Conservation (phyloP, 1,140 invertebrate genomes). For the Spodoptera frugiperda region DNA sequence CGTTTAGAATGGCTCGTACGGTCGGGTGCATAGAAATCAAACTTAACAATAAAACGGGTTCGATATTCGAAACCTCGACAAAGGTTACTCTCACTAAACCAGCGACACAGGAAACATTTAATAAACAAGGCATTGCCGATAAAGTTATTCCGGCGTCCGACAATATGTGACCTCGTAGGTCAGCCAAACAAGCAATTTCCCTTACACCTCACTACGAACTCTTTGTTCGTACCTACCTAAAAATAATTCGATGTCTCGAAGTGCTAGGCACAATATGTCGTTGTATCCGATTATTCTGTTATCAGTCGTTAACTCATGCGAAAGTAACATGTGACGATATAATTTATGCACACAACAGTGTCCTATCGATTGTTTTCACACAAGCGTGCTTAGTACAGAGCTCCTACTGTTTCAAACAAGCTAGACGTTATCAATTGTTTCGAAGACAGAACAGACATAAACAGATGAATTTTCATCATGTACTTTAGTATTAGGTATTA, state of each 20-base stretch:
- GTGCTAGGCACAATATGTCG: constrained; percentile 1
- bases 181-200: constrained; percentile 16
- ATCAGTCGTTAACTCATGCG: constrained; percentile 50
- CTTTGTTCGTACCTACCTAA: constrained; percentile 9
- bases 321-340: constrained; percentile 42
- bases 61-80: neutral
- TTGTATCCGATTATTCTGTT: constrained; percentile 45
- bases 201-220: constrained; percentile 5
- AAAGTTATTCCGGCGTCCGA: constrained; percentile 24
- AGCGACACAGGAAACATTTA: constrained; percentile 34
- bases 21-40: too few relatives aligned
- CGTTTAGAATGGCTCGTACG: too few relatives aligned
- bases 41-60: neutral
- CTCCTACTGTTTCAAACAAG: constrained; percentile 8
- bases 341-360: constrained; percentile 22
- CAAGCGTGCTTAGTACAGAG: neutral
- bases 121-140: constrained; percentile 31
- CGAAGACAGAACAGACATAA: neutral
- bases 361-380: constrained; percentile 35
- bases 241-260: neutral
- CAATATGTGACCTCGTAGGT: neutral
- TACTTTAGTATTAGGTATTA: neutral
- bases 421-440: constrained; percentile 1
- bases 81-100: neutral
- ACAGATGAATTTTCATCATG: constrained; percentile 2